Evolutionary conservation across 2,797 vertebrate species (phyloP), one percentile per base, ranked within the genome.

Genomic region (Neopelma chrysocephalum): DNA sequence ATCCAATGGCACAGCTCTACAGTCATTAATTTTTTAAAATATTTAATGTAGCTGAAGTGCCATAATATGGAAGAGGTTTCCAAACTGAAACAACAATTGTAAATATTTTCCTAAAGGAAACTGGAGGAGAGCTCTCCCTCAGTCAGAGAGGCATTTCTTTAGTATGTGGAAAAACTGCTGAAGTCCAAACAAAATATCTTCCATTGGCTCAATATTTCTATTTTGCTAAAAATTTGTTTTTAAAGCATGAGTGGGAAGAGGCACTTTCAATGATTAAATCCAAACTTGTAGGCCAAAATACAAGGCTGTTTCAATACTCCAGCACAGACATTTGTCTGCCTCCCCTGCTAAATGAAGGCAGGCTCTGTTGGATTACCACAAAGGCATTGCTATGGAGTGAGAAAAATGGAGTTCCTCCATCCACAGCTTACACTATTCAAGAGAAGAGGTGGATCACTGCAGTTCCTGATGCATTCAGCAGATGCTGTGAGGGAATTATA

Each of bases 71-170:
- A 82, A 90, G 45, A 84, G 51, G 36, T 84, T 94, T 94, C 83
- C 82, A 95, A 92, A 92, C 50, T 69, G 64, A 76, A 95, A 72
- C 40, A 90, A 88, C 71, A 84, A 64, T 23, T 79, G 77, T 73
- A 95, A 90, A 90, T 82, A 96, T 91, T 95, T 97, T 95, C 45
- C 76, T 94, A 87, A 94, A 94, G 62, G 53, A 87, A 91, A 76
- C 32, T 10, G 31, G 36, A 81, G 31, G 70, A 85, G 36, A 94
- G 23, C 26, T 56, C 40, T 91, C 4, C 8, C 34, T 79, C 45
- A 57, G 10, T 69, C 50, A 60, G 54, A 79, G 27, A 78, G 21
- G 21, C 64, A 70, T 70, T 93, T 89, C 38, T 90, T 70, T 34
- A 69, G 32, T 15, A 65, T 45, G 75, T 94, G 94, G 89, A 96